phyloP scores from a whole-genome alignment of 2,797 vertebrate species.

The Allochrocebus solatus region DNA sequence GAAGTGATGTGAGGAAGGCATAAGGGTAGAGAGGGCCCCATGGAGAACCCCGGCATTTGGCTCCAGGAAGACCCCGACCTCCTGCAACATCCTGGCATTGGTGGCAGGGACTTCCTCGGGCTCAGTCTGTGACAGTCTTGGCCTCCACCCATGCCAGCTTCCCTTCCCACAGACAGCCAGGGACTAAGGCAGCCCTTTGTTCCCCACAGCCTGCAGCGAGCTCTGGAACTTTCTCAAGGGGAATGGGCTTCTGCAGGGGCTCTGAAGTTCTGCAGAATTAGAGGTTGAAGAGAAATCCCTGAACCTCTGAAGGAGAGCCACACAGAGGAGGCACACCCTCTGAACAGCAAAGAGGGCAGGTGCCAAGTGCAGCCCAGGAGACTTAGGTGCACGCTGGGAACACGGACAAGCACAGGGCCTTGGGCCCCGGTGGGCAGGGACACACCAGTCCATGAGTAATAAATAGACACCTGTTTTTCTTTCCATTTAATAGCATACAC shows the following conservation, averaged over 20 bases:
- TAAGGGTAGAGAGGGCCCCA: accelerated
- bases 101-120: not conserved
- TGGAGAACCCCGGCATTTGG: not conserved
- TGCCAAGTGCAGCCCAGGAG: not conserved
- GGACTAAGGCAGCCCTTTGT: not conserved
- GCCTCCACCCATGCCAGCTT: not conserved
- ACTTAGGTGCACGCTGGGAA: not conserved
- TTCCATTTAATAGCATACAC: not conserved
- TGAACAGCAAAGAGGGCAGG: not conserved
- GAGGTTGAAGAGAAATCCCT: not conserved
- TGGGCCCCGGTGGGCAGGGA: not conserved
- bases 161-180: not conserved
- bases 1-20: not conserved
- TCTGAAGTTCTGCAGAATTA: not conserved
- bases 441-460: not conserved
- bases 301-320: not conserved
- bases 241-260: not conserved
- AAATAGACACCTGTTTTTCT: not conserved
- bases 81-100: not conserved
- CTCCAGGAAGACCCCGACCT: not conserved
- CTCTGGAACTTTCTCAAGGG: not conserved
- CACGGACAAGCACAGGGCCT: not conserved
- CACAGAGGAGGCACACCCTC: not conserved
- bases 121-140: not conserved
- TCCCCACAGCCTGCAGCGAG: not conserved